Conservation (phyloP, 1,140 invertebrate species). For the Calephelis nemesis region DNA sequence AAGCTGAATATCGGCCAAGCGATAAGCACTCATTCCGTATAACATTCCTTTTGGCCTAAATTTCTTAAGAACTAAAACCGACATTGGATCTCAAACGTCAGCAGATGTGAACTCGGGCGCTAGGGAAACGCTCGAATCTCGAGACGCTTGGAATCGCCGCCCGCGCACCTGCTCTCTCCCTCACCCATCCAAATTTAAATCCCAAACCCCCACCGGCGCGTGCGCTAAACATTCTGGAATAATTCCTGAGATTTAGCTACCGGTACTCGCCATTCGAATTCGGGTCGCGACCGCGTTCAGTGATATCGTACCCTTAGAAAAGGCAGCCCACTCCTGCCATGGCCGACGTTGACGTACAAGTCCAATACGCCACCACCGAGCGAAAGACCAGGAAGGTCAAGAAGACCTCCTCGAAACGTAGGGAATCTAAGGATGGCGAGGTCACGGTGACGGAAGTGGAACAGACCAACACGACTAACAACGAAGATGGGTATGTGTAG, state of each 20-base stretch:
- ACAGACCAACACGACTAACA: constrained; percentile 83
- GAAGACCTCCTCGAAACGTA: constrained; percentile 87
- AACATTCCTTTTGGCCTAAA: constrained; percentile 44
- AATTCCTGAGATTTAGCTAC: constrained; percentile 74
- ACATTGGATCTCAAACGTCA: constrained; percentile 43
- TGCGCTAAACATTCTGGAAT: constrained; percentile 75
- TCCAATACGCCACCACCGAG: constrained; percentile 90
- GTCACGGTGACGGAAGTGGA: constrained; percentile 90
- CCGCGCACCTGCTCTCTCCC: constrained; percentile 77
- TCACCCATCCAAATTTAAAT: constrained; percentile 79
- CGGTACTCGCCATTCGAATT: constrained; percentile 76
- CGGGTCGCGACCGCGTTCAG: constrained; percentile 76
- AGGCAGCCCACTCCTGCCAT: constrained; percentile 77
- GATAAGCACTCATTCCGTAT: constrained; percentile 40
- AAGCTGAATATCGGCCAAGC: constrained; percentile 47
- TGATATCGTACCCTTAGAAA: constrained; percentile 62
- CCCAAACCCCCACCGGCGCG: constrained; percentile 70
- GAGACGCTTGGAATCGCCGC: constrained; percentile 64
- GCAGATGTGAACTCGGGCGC: constrained; percentile 44
- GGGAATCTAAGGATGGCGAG: constrained; percentile 88
- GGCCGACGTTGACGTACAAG: constrained; percentile 92
- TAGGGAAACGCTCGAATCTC: constrained; percentile 52
- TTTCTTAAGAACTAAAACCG: constrained; percentile 27
- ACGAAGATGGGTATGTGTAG: constrained; percentile 91
- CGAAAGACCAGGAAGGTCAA: constrained; percentile 94